Evolutionary conservation across 2,113 vertebrate species (phyloP), one percentile per base, ranked within the genome.

Genomic region (Nyctibius bracteatus): DNA sequence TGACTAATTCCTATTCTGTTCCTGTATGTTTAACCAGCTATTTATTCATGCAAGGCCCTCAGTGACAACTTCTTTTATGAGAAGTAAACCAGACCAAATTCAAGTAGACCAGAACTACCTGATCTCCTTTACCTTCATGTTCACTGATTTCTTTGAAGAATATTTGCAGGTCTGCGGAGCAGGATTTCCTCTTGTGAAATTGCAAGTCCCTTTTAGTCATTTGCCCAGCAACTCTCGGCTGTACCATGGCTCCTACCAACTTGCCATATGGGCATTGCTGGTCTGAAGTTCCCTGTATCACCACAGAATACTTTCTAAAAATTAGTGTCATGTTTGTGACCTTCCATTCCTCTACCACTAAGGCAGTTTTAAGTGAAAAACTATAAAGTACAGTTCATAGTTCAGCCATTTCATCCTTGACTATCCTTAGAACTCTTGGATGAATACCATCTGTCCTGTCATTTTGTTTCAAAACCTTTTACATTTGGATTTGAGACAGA

Each of bases 371-470:
- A 70, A 94, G 78, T 78, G 78, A 81, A 96, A 95, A 83, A 88
- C 57, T 61, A 46, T 22, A 52, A 93, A 89, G 52, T 74, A 55
- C 0, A 0, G 87, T 79, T 96, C 94, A 95, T 47, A 94, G 96
- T 93, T 96, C 73, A 95, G 65, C 78, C 84, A 82, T 90, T 94
- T 82, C 85, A 74, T 93, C 11, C 74, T 79, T 55, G 70, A 51
- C 14, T 87, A 93, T 79, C 88, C 62, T 94, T 81, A 94, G 90
- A 95, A 91, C 92, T 94, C 57, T 51, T 49, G 84, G 61, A 96
- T 94, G 87, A 93, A 94, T 94, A 93, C 92, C 92, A 96, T 93
- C 95, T 96, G 95, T 95, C 66, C 85, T 93, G 85, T 95, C 87
- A 87, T 89, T 94, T 90, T 87, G 54, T 81, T 95, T 97, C 95